Conservation (phyloP, 2,888 invertebrate genomes). For the Eupithecia exiguata region DNA sequence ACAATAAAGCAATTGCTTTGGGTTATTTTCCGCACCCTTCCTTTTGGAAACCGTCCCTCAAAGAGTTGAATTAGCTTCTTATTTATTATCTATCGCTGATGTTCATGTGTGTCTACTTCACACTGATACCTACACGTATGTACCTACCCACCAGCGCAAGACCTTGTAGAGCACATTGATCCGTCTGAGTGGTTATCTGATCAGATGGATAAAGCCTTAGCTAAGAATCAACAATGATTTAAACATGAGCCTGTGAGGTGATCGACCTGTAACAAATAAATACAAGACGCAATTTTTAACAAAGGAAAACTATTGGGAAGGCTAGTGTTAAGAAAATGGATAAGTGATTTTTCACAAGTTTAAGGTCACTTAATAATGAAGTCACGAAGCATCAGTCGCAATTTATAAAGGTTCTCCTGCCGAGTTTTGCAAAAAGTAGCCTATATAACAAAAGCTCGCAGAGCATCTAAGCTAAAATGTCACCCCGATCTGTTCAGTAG, state of each 20-base stretch:
- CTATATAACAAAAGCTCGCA: no score
- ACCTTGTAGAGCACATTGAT: slow-evolving; percentile 35
- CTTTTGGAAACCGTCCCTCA: background rate
- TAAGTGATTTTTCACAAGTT: background rate
- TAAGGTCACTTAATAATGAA: background rate
- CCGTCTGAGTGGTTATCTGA: slow-evolving; percentile 17
- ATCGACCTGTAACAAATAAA: background rate
- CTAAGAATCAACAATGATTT: slow-evolving; percentile 9
- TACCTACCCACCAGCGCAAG: background rate
- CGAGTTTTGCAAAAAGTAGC: no score
- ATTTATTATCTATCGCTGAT: background rate
- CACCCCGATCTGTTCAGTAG: background rate
- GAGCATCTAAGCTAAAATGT: background rate
- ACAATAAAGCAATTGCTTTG: no score
- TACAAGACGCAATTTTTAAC: slow-evolving; percentile 1
- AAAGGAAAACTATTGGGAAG: background rate
- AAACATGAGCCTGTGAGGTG: slow-evolving; percentile 4
- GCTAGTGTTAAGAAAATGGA: background rate
- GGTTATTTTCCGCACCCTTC: background rate
- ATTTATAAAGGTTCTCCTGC: no score
- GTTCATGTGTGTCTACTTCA: background rate
- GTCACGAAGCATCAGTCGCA: background rate
- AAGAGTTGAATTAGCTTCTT: background rate
- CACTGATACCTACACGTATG: background rate
- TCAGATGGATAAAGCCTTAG: slow-evolving; percentile 13